Percentiles rank a stretch among this genome's conserved stretches.
Conservation (phyloP, 1,140 invertebrate species). For the Chelonus insularis region DNA sequence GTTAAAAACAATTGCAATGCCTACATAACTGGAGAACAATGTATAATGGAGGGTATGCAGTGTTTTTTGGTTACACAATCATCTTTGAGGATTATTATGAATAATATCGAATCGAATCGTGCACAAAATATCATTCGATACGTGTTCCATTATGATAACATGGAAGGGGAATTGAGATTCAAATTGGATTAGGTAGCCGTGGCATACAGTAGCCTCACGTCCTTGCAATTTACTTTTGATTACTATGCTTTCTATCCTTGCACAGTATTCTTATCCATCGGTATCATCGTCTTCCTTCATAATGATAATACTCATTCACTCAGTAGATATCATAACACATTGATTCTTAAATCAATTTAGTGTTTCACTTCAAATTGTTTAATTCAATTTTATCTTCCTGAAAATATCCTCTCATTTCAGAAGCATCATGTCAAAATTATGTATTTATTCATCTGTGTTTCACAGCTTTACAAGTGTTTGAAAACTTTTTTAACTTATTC, state of each 20-base stretch:
- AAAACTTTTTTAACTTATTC: neutral
- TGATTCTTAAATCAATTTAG: neutral
- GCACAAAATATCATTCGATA: slow-evolving; percentile 57
- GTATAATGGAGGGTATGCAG: too few species aligned
- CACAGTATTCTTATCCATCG: slow-evolving; percentile 27
- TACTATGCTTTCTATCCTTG: slow-evolving; percentile 55
- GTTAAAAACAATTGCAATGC: too few species aligned
- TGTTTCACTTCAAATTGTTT: neutral
- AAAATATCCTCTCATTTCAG: neutral
- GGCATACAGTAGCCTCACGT: slow-evolving; percentile 61
- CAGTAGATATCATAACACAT: neutral
- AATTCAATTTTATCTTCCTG: neutral
- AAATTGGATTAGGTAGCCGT: slow-evolving; percentile 56
- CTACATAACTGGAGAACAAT: too few species aligned
- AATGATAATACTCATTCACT: slow-evolving; percentile 10
- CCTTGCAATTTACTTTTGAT: slow-evolving; percentile 60
- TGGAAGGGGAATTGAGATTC: slow-evolving; percentile 43
- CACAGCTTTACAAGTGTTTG: neutral
- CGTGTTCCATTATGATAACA: slow-evolving; percentile 57
- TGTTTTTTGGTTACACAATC: slow-evolving; percentile 31
- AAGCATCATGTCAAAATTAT: neutral
- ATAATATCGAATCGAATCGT: slow-evolving; percentile 57
- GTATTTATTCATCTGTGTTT: neutral
- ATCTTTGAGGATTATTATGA: slow-evolving; percentile 44
- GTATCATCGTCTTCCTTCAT: neutral